These are phyloP conservation scores for Paratrypauchen microcephalus DNA, from an alignment of 2,797 vertebrate species.

Conservation along the genomic window DNA sequence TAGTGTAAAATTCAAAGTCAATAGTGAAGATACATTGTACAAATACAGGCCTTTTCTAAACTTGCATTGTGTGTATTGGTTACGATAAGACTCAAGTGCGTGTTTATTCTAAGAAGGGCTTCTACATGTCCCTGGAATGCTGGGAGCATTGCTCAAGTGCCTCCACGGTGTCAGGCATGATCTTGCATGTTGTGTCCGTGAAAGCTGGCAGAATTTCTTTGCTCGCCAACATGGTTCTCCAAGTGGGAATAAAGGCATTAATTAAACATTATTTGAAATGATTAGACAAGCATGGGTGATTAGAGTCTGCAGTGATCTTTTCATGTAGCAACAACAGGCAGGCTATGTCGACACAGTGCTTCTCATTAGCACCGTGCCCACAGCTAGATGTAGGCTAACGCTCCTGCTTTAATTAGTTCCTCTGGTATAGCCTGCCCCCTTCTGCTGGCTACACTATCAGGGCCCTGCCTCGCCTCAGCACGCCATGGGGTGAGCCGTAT, in stretches of 20 bases:
- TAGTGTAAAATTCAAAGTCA: conserved; percentile 1
- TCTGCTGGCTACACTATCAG: conserved; percentile 42
- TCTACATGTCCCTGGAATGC: conserved; percentile 35
- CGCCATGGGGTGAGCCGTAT: conserved; percentile 63
- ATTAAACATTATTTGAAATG: conserved; percentile 70
- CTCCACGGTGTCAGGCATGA: conserved; percentile 54
- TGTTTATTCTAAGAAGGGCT: conserved; percentile 27
- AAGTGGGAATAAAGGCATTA: conserved; percentile 59
- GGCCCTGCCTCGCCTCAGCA: conserved; percentile 53
- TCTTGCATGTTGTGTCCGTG: conserved; percentile 46
- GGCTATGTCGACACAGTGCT: conserved; percentile 56
- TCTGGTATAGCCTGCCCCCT: conserved; percentile 55
- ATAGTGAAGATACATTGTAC: neutral
- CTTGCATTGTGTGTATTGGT: conserved; percentile 4
- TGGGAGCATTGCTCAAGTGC: conserved; percentile 39
- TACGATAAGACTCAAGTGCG: conserved; percentile 16
- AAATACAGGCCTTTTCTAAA: conserved; percentile 11
- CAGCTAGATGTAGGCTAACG: conserved; percentile 67
- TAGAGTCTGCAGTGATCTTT: conserved; percentile 60
- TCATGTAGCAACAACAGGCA: conserved; percentile 62
- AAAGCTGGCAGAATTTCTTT: conserved; percentile 43
- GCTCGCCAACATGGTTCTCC: conserved; percentile 40
- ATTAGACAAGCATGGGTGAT: conserved; percentile 69
- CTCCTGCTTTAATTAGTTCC: conserved; percentile 72
- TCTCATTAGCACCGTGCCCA: conserved; percentile 70